Percentiles rank a stretch among this genome's conserved stretches.
Evolutionary conservation across 2,113 vertebrate species (phyloP).

Genomic region (Chionis minor): DNA sequence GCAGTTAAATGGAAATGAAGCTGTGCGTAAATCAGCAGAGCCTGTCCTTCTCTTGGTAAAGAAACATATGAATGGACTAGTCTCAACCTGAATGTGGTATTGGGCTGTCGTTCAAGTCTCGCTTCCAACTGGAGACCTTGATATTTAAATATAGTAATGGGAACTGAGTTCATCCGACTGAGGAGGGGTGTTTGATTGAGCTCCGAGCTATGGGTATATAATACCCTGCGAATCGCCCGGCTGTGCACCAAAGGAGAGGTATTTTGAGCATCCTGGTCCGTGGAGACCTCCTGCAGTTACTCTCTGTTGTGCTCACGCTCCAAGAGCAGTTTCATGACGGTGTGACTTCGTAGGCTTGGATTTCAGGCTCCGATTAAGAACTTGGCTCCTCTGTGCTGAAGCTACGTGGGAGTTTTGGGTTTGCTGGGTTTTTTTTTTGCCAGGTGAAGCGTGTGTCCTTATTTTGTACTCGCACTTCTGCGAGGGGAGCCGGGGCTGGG

Average conservation of each 20-base stretch:
- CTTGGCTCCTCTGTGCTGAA: background rate
- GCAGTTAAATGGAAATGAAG: background rate
- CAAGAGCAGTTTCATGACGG: background rate
- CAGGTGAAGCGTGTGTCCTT: background rate
- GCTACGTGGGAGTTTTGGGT: background rate
- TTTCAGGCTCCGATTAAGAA: background rate
- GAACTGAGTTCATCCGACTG: background rate
- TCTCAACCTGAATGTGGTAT: background rate
- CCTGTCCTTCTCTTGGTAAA: background rate
- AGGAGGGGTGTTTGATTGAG: background rate
- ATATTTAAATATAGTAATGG: slow-evolving; percentile 5
- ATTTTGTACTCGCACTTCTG: background rate
- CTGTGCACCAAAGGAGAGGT: background rate
- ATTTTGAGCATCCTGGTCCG: background rate
- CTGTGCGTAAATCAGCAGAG: background rate
- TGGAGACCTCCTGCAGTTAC: background rate
- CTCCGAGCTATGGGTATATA: background rate
- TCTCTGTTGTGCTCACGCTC: background rate
- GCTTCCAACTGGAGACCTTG: background rate
- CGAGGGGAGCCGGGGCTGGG: background rate
- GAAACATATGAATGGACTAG: background rate
- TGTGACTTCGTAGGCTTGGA: background rate
- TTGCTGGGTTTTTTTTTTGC: background rate
- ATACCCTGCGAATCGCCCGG: background rate
- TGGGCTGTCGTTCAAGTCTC: background rate